Percentiles rank a stretch among this genome's conserved stretches.
These are phyloP conservation scores for Aegypius monachus DNA, from an alignment of 2,113 vertebrate genomes.

Conservation along the genomic window DNA sequence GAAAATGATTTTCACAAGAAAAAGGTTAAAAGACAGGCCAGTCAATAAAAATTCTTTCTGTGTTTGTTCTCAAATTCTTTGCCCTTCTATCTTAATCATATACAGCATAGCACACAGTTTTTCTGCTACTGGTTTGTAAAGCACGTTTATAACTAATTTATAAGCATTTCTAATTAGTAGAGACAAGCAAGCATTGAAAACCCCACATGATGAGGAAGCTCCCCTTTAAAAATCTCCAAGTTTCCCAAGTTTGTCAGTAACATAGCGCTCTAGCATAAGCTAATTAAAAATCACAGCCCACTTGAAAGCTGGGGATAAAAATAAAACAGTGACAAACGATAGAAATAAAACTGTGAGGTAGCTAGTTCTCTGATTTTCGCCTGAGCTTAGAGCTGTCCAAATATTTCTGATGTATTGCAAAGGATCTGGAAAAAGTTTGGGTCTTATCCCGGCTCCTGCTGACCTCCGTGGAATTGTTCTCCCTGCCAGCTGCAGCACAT, in stretches of 20 bases:
- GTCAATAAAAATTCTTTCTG: background rate
- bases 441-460: background rate
- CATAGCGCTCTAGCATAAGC: background rate
- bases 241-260: background rate
- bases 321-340: background rate
- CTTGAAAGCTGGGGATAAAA: background rate
- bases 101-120: background rate
- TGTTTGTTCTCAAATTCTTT: background rate
- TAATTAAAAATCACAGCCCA: background rate
- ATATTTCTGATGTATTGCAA: background rate
- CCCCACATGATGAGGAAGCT: background rate
- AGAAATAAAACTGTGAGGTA: background rate
- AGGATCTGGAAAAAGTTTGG: background rate
- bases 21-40: background rate
- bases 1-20: background rate
- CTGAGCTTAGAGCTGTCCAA: background rate
- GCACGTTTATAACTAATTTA: conserved; percentile 50
- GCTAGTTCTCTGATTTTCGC: background rate
- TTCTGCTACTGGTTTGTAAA: conserved; percentile 31
- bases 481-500: background rate
- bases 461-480: rapidly evolving
- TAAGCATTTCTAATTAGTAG: conserved; percentile 33
- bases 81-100: conserved; percentile 3
- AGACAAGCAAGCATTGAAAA: conserved; percentile 4
- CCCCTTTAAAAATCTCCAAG: background rate